Percentiles rank a stretch among this genome's conserved stretches.
These are phyloP conservation scores for Pelobates cultripes DNA, from an alignment of 2,797 vertebrate genomes.

Conservation along the genomic window DNA sequence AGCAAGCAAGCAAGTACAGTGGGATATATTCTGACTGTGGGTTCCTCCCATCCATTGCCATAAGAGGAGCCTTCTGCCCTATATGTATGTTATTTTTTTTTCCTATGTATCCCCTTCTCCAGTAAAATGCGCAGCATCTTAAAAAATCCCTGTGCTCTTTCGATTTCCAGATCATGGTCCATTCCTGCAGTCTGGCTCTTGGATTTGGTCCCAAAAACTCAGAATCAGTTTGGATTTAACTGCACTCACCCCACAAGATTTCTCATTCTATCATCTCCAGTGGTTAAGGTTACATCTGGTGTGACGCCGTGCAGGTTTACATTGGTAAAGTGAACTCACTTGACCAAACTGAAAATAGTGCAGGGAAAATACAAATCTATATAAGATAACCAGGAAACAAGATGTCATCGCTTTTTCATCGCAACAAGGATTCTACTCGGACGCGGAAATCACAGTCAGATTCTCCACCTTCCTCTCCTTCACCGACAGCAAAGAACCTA, in stretches of 20 bases:
- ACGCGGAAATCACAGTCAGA: constrained; percentile 90
- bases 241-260: background rate
- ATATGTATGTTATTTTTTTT: constrained; percentile 41
- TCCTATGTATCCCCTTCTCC: background rate
- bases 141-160: constrained; percentile 1
- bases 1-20: background rate
- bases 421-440: constrained; percentile 89
- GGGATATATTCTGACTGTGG: background rate
- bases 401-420: constrained; percentile 89
- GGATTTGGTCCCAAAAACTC: background rate
- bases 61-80: constrained; percentile 33
- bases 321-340: background rate
- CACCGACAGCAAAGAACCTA: constrained; percentile 89
- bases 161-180: background rate
- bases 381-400: constrained; percentile 45
- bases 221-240: background rate
- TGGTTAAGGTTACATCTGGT: background rate
- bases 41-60: constrained; percentile 28
- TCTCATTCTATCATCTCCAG: background rate
- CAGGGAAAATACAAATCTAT: background rate
- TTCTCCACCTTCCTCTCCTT: constrained; percentile 90
- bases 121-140: constrained; percentile 17
- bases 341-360: background rate
- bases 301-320: background rate
- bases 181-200: background rate